Evolutionary conservation across 2,888 invertebrate genomes (phyloP).

Genomic region (Hydropsyche betteni): DNA sequence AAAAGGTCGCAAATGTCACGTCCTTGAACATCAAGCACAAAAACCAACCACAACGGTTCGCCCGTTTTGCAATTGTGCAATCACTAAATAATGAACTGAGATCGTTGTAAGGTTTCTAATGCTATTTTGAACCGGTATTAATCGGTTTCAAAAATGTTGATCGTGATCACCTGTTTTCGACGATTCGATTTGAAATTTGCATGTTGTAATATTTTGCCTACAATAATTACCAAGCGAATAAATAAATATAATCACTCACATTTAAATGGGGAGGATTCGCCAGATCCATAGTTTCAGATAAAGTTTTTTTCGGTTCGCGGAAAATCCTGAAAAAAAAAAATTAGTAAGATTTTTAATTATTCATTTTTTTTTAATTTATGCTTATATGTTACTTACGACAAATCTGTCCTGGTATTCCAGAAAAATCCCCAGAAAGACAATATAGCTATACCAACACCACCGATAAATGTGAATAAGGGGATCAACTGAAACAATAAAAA

Average conservation of each 20-base stretch:
- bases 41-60: no score
- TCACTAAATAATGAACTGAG: no score
- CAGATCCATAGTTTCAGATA: conserved; percentile 56
- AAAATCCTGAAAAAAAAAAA: conserved; percentile 47
- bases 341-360: conserved; percentile 3
- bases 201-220: no score
- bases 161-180: no score
- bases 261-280: conserved; percentile 59
- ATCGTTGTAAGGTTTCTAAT: no score
- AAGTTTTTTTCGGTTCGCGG: not conserved
- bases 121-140: no score
- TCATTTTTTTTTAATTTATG: not conserved
- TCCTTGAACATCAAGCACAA: no score
- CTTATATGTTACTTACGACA: conserved; percentile 55
- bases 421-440: conserved; percentile 53
- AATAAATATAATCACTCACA: conserved; percentile 55
- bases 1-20: no score
- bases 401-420: conserved; percentile 56
- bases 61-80: no score
- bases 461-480: conserved; percentile 52
- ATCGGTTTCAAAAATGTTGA: no score
- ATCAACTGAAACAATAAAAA: conserved; percentile 55
- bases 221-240: no score
- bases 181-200: no score
- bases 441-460: conserved; percentile 52